A percentile compares a stretch with the other conserved stretches of the same genome.
Evolutionary conservation across 2,888 invertebrate species (phyloP).

Genomic region (Lomographa bimaculata): DNA sequence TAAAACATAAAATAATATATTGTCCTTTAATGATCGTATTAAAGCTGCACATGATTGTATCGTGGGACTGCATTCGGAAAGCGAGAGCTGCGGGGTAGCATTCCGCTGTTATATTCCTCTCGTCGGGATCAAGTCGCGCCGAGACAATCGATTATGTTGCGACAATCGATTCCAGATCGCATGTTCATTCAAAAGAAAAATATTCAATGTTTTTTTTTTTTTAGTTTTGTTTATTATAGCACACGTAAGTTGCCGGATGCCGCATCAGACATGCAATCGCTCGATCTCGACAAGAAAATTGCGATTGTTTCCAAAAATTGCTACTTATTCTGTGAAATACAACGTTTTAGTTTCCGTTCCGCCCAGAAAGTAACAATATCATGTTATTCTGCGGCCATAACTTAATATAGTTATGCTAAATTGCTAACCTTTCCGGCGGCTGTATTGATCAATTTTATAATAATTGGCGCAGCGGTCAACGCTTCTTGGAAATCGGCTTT

Average conservation of each 20-base stretch:
- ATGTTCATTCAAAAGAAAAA: slow-evolving; percentile 28
- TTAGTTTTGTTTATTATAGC: slow-evolving; percentile 13
- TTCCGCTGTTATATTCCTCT: slow-evolving; percentile 74
- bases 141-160: slow-evolving; percentile 56
- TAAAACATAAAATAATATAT: slow-evolving; percentile 15
- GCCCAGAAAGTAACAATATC: slow-evolving; percentile 34
- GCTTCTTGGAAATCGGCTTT: slow-evolving; percentile 75
- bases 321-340: slow-evolving; percentile 13
- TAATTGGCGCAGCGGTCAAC: slow-evolving; percentile 77
- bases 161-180: slow-evolving; percentile 40
- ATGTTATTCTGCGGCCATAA: slow-evolving; percentile 38
- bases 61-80: slow-evolving; percentile 49
- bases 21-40: slow-evolving; percentile 38
- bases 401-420: slow-evolving; percentile 58
- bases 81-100: slow-evolving; percentile 73
- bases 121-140: slow-evolving; percentile 45
- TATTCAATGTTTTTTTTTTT: slow-evolving; percentile 31
- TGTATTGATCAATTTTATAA: slow-evolving; percentile 77
- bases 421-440: slow-evolving; percentile 66
- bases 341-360: slow-evolving; percentile 27
- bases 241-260: slow-evolving; percentile 15
- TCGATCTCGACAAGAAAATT: slow-evolving; percentile 33
- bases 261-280: slow-evolving; percentile 16
- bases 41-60: slow-evolving; percentile 26
- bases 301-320: slow-evolving; percentile 24